Percentiles rank a stretch among this genome's conserved stretches.
Evolutionary conservation across 2,888 invertebrate species (phyloP).

Genomic region (Coenonympha glycerion): DNA sequence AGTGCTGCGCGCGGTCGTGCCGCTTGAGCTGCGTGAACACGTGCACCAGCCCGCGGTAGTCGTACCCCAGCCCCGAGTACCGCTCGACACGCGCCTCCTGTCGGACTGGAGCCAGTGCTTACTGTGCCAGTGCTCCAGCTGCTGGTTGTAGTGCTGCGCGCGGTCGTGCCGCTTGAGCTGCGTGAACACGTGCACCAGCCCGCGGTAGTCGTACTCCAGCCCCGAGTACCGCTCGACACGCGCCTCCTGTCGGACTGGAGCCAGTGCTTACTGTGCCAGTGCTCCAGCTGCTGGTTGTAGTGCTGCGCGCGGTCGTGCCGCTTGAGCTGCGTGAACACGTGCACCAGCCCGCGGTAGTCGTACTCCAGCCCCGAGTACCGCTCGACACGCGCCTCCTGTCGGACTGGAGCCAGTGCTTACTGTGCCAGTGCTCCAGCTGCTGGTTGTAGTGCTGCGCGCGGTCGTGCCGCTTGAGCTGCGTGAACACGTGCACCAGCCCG

Average conservation of each 20-base stretch:
- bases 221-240: no score
- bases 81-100: no score
- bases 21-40: no score
- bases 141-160: no score
- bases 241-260: conserved; percentile 84
- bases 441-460: conserved; percentile 60
- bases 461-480: conserved; percentile 75
- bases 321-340: conserved; percentile 85
- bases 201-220: no score
- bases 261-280: conserved; percentile 51
- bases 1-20: no score
- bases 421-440: conserved; percentile 64
- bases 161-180: no score
- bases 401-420: conserved; percentile 76
- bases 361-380: conserved; percentile 95
- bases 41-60: no score
- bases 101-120: no score
- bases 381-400: conserved; percentile 81
- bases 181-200: no score
- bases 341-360: conserved; percentile 92
- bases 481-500: conserved; percentile 90
- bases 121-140: no score
- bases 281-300: conserved; percentile 61
- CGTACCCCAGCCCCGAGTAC: no score
- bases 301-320: conserved; percentile 60